A percentile compares a stretch with the other conserved stretches of the same genome.
These are phyloP conservation scores for Cinara cedri DNA, from an alignment of 2,888 invertebrate genomes.

Conservation along the genomic window DNA sequence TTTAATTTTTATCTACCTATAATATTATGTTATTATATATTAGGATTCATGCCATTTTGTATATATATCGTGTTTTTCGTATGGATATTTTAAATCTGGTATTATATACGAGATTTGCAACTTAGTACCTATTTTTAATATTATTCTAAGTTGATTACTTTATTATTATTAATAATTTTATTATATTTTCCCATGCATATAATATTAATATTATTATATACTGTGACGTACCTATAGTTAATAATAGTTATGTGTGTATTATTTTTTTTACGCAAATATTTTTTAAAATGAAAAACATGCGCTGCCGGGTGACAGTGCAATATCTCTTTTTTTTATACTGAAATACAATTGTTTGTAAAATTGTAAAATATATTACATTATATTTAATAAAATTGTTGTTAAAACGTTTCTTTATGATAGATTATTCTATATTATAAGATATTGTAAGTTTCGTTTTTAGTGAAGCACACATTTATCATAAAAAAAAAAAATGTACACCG, in stretches of 20 bases:
- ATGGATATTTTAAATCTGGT: background rate
- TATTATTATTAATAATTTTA: background rate
- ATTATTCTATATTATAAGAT: too few species aligned
- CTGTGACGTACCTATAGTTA: too few species aligned
- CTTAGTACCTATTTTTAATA: too few species aligned
- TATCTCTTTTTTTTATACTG: background rate
- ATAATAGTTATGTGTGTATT: too few species aligned
- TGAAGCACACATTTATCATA: background rate
- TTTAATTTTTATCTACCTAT: too few species aligned
- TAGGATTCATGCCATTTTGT: constrained; percentile 26
- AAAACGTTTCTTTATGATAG: background rate
- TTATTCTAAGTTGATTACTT: too few species aligned
- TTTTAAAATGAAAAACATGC: background rate
- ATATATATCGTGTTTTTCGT: constrained; percentile 7
- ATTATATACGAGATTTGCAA: too few species aligned
- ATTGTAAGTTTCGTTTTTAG: background rate
- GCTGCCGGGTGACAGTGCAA: constrained; percentile 50
- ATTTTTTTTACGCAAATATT: background rate
- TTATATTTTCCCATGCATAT: too few species aligned
- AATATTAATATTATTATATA: too few species aligned
- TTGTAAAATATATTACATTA: background rate
- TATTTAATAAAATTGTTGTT: background rate
- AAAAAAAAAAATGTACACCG: background rate
- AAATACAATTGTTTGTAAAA: background rate
- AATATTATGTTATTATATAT: background rate